Evolutionary conservation across 2,797 vertebrate species (phyloP).

Genomic region (Sciaenops ocellatus): DNA sequence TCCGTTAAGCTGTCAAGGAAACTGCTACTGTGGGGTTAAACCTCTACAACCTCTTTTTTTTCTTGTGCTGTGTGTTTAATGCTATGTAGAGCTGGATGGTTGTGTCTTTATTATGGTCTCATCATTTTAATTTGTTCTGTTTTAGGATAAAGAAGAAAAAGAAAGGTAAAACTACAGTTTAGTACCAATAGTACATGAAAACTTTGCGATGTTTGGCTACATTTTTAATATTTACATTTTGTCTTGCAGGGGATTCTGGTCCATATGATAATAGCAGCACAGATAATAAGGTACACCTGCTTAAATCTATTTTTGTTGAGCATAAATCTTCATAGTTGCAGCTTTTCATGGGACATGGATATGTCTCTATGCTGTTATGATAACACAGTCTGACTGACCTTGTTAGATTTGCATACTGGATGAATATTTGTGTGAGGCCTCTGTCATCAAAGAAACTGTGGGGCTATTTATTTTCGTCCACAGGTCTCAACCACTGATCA

Average conservation of each 20-base stretch:
- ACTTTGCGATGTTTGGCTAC: background rate
- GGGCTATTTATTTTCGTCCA: background rate
- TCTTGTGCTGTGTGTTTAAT: constrained; percentile 1
- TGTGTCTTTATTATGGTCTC: background rate
- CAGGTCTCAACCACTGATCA: constrained; percentile 10
- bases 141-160: constrained; percentile 65
- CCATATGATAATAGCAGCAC: background rate
- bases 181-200: background rate
- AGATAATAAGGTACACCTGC: constrained; percentile 54
- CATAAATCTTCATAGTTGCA: constrained; percentile 15
- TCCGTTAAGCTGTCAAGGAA: constrained; percentile 60
- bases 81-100: background rate
- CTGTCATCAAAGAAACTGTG: constrained; percentile 5
- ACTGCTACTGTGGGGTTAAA: constrained; percentile 29
- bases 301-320: constrained; percentile 10
- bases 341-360: constrained; percentile 1
- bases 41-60: background rate
- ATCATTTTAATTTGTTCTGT: constrained; percentile 39
- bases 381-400: background rate
- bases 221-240: background rate
- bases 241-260: constrained; percentile 42
- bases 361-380: constrained; percentile 23
- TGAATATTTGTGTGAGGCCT: constrained; percentile 14
- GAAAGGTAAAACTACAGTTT: constrained; percentile 69
- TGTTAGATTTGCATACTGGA: constrained; percentile 56